phyloP scores from a whole-genome alignment of 2,797 vertebrate genomes.

The Heliangelus exortis region DNA sequence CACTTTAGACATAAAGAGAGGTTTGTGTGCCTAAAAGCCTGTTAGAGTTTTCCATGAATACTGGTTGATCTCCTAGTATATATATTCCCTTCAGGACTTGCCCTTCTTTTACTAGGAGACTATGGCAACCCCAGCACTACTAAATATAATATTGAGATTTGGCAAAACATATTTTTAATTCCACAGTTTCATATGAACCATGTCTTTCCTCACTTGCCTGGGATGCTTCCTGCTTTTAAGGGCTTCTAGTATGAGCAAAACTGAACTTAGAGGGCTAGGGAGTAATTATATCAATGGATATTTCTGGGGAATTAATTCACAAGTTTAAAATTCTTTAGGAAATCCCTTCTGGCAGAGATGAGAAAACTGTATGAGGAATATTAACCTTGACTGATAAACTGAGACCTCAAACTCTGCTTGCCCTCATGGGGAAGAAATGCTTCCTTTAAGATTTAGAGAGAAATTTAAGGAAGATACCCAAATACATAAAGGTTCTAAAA shows the following conservation, averaged over 20 bases:
- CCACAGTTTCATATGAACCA: background rate
- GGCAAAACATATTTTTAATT: constrained; percentile 39
- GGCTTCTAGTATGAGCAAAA: background rate
- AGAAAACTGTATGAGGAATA: background rate
- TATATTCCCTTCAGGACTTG: constrained; percentile 6
- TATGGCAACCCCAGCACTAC: background rate
- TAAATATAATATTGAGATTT: constrained; percentile 40
- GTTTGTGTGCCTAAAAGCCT: background rate
- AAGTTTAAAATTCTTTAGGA: constrained; percentile 22
- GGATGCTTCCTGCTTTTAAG: constrained; percentile 19
- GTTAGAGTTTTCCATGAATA: background rate
- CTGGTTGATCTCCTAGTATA: background rate
- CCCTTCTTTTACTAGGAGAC: constrained; percentile 48
- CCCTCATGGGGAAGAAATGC: background rate
- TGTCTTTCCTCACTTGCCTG: background rate
- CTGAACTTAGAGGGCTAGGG: background rate
- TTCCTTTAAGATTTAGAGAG: background rate
- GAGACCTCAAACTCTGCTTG: background rate
- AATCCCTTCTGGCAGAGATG: background rate
- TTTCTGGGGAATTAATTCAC: constrained; percentile 15
- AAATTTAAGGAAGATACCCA: background rate
- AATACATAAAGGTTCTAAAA: background rate
- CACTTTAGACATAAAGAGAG: background rate
- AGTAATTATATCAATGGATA: constrained; percentile 23
- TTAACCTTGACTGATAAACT: constrained; percentile 16